Evolutionary conservation across 2,797 vertebrate species (phyloP).

Genomic region (Uromys caudimaculatus): DNA sequence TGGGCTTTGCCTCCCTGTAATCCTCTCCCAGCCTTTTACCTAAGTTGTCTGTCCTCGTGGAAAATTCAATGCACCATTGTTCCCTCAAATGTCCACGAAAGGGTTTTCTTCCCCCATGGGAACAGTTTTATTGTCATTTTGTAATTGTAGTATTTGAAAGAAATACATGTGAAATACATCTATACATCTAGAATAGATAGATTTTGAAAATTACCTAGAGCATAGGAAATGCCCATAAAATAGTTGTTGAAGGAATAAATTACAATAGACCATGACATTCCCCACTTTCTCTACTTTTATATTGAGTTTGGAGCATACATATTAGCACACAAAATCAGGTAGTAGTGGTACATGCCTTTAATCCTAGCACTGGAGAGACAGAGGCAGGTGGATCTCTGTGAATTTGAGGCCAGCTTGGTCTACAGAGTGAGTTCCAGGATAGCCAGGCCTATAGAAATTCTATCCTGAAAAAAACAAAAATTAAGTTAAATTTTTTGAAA

Average conservation of each 20-base stretch:
- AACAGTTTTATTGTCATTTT: background rate
- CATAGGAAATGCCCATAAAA: background rate
- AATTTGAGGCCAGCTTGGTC: background rate
- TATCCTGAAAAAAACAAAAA: background rate
- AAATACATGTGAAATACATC: background rate
- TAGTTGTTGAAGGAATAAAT: background rate
- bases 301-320: background rate
- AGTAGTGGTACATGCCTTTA: background rate
- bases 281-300: background rate
- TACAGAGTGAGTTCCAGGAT: background rate
- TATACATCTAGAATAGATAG: background rate
- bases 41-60: background rate
- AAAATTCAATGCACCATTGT: slow-evolving; percentile 6
- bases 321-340: background rate
- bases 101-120: background rate
- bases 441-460: background rate
- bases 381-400: background rate
- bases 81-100: background rate
- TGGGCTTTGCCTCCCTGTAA: background rate
- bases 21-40: background rate
- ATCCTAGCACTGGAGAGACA: background rate
- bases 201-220: slow-evolving; percentile 24
- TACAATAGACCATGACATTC: background rate
- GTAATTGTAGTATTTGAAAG: background rate
- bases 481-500: background rate